Percentiles rank a stretch among this genome's conserved stretches.
Conservation (phyloP, 2,888 invertebrate genomes). For the Tachina lurida region DNA sequence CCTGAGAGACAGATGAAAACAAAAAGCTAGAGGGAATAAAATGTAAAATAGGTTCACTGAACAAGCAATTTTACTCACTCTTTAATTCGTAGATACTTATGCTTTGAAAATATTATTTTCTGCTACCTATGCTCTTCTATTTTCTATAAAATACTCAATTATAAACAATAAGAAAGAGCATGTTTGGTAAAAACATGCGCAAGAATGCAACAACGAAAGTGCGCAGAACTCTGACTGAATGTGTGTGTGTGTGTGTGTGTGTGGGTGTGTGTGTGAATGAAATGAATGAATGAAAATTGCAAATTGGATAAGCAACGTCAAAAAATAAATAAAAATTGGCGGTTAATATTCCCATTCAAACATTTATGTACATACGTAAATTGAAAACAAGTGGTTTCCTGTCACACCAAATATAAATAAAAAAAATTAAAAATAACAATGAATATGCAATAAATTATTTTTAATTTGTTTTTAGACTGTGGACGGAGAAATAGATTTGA, state of each 20-base stretch:
- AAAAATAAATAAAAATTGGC: neutral
- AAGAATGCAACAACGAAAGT: neutral
- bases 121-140: neutral
- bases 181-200: constrained; percentile 53
- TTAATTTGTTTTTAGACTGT: too few relatives aligned
- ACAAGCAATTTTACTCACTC: too few relatives aligned
- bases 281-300: neutral
- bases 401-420: too few relatives aligned
- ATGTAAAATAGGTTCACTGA: too few relatives aligned
- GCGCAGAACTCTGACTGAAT: neutral
- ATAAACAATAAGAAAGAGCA: constrained; percentile 56
- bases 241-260: neutral
- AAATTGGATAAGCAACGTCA: neutral
- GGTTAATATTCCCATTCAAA: neutral
- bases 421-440: too few relatives aligned
- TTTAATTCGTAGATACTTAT: too few relatives aligned
- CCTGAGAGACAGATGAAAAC: too few relatives aligned
- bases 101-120: neutral
- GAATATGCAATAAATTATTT: too few relatives aligned
- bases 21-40: too few relatives aligned
- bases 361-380: neutral
- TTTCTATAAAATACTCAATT: constrained; percentile 32
- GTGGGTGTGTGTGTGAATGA: neutral
- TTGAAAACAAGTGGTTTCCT: too few relatives aligned
- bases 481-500: too few relatives aligned